These are phyloP conservation scores for Drosophila takahashii DNA, from an alignment of 1,140 invertebrate genomes.

Conservation along the genomic window DNA sequence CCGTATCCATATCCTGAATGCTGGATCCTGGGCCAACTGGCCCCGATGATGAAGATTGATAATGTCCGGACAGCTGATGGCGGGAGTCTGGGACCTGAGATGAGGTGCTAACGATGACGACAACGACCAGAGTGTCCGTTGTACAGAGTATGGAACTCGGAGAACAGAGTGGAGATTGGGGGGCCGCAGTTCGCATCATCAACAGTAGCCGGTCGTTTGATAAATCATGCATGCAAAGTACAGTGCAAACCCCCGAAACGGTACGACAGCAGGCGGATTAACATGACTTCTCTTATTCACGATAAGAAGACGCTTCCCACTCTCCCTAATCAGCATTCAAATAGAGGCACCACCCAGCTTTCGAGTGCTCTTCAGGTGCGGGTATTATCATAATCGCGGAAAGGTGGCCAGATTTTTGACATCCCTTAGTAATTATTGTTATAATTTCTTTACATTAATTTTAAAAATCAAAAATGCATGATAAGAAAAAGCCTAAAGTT, in stretches of 20 bases:
- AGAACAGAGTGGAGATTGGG: background rate
- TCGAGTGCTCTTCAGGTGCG: background rate
- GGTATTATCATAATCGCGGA: background rate
- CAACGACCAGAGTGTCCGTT: conserved; percentile 8
- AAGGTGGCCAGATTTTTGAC: background rate
- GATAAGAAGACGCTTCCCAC: conserved; percentile 18
- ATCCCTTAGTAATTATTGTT: no score
- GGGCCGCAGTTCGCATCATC: conserved; percentile 11
- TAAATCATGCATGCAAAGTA: conserved; percentile 40
- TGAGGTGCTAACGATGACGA: conserved; percentile 48
- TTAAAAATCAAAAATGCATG: no score
- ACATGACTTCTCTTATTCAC: conserved; percentile 1
- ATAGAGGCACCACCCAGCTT: conserved; percentile 36
- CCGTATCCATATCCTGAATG: background rate
- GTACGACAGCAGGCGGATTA: conserved; percentile 11
- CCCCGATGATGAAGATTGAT: conserved; percentile 48
- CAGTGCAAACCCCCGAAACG: conserved; percentile 17
- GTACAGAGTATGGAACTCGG: background rate
- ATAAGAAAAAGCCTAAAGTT: no score
- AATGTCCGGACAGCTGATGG: conserved; percentile 30
- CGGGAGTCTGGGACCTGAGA: conserved; percentile 8
- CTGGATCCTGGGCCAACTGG: conserved; percentile 13
- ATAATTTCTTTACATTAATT: no score
- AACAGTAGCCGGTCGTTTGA: conserved; percentile 31
- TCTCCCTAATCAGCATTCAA: conserved; percentile 55